phyloP scores from a whole-genome alignment of 1,140 invertebrate genomes.

The Ceratina calcarata region DNA sequence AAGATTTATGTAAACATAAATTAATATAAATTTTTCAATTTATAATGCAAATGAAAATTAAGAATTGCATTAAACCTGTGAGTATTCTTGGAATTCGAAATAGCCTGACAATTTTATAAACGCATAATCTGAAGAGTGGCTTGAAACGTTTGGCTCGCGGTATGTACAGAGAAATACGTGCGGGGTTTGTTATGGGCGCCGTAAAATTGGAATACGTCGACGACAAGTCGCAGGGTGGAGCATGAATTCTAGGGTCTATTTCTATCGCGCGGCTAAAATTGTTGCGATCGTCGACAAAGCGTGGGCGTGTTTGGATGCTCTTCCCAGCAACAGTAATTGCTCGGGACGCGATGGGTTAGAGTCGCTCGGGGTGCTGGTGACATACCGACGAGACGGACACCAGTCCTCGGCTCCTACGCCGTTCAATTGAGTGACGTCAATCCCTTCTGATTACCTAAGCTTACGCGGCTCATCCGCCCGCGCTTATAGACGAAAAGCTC shows the following conservation, averaged over 20 bases:
- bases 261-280: conserved; percentile 45
- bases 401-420: conserved; percentile 39
- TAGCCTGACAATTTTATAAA: no score
- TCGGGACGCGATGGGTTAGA: conserved; percentile 8
- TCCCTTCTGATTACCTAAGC: conserved; percentile 33
- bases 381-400: background rate
- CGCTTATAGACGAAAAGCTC: background rate
- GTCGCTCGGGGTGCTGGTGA: background rate
- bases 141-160: no score
- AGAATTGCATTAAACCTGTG: no score
- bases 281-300: conserved; percentile 28
- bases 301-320: conserved; percentile 49
- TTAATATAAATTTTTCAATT: no score
- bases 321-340: conserved; percentile 37
- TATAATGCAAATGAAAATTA: no score
- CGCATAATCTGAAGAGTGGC: no score
- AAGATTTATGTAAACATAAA: no score
- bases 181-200: background rate
- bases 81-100: no score
- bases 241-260: conserved; percentile 30
- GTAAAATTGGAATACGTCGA: conserved; percentile 30
- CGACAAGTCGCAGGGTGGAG: background rate
- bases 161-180: no score
- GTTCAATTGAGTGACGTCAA: conserved; percentile 55
- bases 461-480: conserved; percentile 5